Evolutionary conservation across 2,113 vertebrate species (phyloP).

Genomic region (Corythoichthys haematopterus): DNA sequence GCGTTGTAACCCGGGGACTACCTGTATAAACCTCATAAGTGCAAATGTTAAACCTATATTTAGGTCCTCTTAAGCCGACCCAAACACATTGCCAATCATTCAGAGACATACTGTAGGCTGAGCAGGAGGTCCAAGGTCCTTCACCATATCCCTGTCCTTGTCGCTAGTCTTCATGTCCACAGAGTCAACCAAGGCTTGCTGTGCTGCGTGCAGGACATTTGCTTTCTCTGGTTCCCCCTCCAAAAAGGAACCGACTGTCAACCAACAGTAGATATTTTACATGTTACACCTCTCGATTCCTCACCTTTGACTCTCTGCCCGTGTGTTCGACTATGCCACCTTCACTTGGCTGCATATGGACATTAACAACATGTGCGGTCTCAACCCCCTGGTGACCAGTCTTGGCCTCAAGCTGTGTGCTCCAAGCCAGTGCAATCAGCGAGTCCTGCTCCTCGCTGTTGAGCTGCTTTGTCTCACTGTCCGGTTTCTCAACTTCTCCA

Average conservation of each 20-base stretch:
- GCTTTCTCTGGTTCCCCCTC: not conserved
- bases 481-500: constrained; percentile 14
- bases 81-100: too few relatives aligned
- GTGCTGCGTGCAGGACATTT: not conserved
- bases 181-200: constrained; percentile 5
- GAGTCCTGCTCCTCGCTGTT: constrained; percentile 66
- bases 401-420: constrained; percentile 48
- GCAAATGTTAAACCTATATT: too few relatives aligned
- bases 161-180: constrained; percentile 1
- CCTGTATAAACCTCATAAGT: too few relatives aligned
- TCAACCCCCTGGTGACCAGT: constrained; percentile 4
- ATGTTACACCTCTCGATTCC: too few relatives aligned
- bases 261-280: not conserved
- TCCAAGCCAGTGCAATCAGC: constrained; percentile 72
- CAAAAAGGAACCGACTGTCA: not conserved
- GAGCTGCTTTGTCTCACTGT: constrained; percentile 1
- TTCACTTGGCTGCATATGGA: not conserved
- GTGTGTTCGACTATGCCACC: constrained; percentile 1
- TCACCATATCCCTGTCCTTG: not conserved
- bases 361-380: not conserved
- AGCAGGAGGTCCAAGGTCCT: constrained; percentile 12
- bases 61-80: too few relatives aligned
- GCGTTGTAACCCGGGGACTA: too few relatives aligned
- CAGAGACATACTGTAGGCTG: constrained; percentile 15
- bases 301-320: not conserved